These are phyloP conservation scores for Drosophila paulistorum DNA, from an alignment of 1,140 invertebrate genomes.

Conservation along the genomic window DNA sequence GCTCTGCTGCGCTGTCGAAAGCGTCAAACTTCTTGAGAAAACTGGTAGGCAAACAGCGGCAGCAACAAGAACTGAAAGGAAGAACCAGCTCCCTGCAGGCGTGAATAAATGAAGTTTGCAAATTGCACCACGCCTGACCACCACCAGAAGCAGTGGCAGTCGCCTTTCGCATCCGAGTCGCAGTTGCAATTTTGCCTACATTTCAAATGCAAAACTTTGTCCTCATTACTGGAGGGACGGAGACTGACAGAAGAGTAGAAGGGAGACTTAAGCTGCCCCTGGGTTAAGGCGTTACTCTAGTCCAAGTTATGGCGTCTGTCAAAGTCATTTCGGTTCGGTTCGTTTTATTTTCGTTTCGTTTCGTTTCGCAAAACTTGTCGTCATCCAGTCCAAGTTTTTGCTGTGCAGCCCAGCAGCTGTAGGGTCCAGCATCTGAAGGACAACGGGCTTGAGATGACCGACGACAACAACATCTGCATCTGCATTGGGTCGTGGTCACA, in stretches of 20 bases:
- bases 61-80: constrained; percentile 1
- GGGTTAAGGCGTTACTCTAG: constrained; percentile 75
- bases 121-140: constrained; percentile 80
- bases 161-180: constrained; percentile 21
- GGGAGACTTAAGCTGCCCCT: constrained; percentile 54
- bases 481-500: constrained; percentile 61
- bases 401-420: constrained; percentile 38
- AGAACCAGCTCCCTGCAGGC: constrained; percentile 64
- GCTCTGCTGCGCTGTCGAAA: constrained; percentile 66
- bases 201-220: constrained; percentile 79
- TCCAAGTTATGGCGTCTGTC: constrained; percentile 80
- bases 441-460: constrained; percentile 55
- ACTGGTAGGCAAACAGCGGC: constrained; percentile 57
- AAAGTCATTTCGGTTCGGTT: constrained; percentile 66
- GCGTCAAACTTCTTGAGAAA: constrained; percentile 68
- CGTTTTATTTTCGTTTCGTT: constrained; percentile 39
- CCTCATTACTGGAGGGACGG: constrained; percentile 69
- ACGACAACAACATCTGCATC: constrained; percentile 61
- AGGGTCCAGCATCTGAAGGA: constrained; percentile 60
- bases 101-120: constrained; percentile 82
- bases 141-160: constrained; percentile 53
- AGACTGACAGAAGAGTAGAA: constrained; percentile 1
- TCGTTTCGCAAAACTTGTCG: constrained; percentile 69
- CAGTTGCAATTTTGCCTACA: constrained; percentile 50
- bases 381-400: constrained; percentile 50